Evolutionary conservation across 2,113 vertebrate genomes (phyloP), one percentile per base, ranked within the genome.

Genomic region (Corvus moneduloides): DNA sequence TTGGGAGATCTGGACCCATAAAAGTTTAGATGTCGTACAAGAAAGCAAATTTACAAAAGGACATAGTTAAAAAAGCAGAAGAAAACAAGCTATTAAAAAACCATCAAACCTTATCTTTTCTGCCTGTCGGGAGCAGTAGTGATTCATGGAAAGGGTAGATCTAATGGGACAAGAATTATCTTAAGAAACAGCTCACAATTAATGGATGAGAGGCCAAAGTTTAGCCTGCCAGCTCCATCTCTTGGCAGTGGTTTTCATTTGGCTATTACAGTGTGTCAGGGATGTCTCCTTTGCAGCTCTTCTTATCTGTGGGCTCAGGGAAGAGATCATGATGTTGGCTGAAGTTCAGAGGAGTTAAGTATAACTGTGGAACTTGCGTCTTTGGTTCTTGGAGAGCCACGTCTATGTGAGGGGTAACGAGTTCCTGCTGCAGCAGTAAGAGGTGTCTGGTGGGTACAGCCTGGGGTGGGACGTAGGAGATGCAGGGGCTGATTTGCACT

Each of bases 141-240:
- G 72, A 80, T 88, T 94, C 37, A 59, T 83, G 80, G 59, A 52
- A 85, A 92, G 85, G 52, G 55, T 54, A 92, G 62, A 67, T 85
- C 71, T 93, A 82, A 63, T 12, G 52, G 79, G 71, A 63, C 0
- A 2, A 39, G 54, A 49, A 79, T 83, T 82, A 64, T 85, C 75
- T 56, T 93, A 59, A 84, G 91, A 75, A 79, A 27, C 79, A 90
- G 71, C 54, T 76, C 28, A 3, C 54, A 77, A 86, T 69, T 86
- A 94, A 69, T 80, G 46, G 55, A 64, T 61, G 20, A 69, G 73
- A 87, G 56, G 78, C 39, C 62, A 68, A 80, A 64, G 63, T 86
- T 84, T 83, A 83, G 67, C 67, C 67, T 94, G 68, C n/a, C 83
- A 89, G 32, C 80, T 67, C 84, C 76, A 64, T 80, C 73, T 86